Percentiles rank a stretch among this genome's conserved stretches.
phyloP scores from a whole-genome alignment of 2,888 invertebrate species.

The Ormyrus nitidulus region DNA sequence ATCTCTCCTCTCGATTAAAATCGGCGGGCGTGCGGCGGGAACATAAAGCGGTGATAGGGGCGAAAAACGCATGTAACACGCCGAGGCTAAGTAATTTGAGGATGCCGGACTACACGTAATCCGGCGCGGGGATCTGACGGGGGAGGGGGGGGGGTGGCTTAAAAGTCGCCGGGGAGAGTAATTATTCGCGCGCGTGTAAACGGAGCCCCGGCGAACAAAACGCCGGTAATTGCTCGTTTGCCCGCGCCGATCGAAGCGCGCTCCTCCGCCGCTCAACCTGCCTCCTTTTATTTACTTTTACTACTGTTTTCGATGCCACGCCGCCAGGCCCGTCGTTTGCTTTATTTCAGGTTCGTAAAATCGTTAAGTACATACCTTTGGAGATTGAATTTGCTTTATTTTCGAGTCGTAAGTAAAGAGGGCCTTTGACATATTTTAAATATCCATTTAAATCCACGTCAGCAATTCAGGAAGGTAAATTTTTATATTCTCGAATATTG shows the following conservation, averaged over 20 bases:
- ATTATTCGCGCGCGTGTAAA: slow-evolving; percentile 26
- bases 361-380: too few relatives aligned
- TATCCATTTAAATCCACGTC: too few relatives aligned
- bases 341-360: too few relatives aligned
- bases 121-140: slow-evolving; percentile 8
- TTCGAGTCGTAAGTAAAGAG: too few relatives aligned
- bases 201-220: slow-evolving; percentile 1
- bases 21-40: slow-evolving; percentile 31
- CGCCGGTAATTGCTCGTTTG: slow-evolving; percentile 25
- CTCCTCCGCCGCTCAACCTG: neutral
- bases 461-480: too few relatives aligned
- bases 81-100: slow-evolving; percentile 48
- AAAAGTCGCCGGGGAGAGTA: slow-evolving; percentile 30
- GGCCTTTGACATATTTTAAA: too few relatives aligned
- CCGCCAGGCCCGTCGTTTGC: too few relatives aligned
- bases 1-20: slow-evolving; percentile 37
- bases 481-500: too few relatives aligned
- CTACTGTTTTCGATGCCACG: too few relatives aligned
- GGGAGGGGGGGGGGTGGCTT: neutral
- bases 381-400: too few relatives aligned
- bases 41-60: slow-evolving; percentile 16
- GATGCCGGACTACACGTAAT: slow-evolving; percentile 31
- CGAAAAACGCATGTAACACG: slow-evolving; percentile 48
- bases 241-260: neutral
- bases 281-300: too few relatives aligned